These are phyloP conservation scores for Anolis apletophallus DNA, from an alignment of 2,797 vertebrate species.

Conservation along the genomic window DNA sequence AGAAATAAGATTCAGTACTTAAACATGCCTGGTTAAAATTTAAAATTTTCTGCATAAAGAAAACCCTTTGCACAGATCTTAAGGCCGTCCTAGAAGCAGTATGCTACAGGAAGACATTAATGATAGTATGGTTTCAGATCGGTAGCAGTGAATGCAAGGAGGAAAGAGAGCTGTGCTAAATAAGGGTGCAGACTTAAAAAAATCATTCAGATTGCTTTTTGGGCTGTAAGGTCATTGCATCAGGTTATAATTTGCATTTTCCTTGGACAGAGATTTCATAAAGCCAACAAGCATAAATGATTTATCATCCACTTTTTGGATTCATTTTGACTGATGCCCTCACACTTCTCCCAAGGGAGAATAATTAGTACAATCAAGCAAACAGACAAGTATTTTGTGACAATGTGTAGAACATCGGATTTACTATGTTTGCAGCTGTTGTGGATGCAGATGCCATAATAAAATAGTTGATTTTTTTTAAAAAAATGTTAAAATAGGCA, in stretches of 20 bases:
- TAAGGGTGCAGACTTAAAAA: background rate
- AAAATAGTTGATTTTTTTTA: background rate
- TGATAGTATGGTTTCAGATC: background rate
- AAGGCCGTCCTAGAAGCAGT: background rate
- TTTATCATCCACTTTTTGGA: constrained; percentile 22
- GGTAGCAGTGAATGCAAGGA: accelerated
- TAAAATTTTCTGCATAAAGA: background rate
- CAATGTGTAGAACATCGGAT: background rate
- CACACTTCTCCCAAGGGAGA: constrained; percentile 12
- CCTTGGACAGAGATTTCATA: constrained; percentile 24
- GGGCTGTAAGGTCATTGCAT: background rate
- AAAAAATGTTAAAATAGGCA: no score
- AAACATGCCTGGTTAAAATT: background rate
- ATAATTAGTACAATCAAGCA: background rate
- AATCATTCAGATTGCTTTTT: background rate
- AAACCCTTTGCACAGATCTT: background rate
- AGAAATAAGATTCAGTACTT: background rate
- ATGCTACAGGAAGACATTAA: background rate
- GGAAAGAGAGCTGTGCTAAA: background rate
- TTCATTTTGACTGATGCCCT: background rate
- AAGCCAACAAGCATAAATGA: constrained; percentile 29
- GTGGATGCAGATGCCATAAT: background rate
- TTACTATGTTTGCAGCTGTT: background rate
- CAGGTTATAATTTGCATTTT: constrained; percentile 30
- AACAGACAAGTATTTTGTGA: background rate